These are phyloP conservation scores for Ditylenchus weischeri DNA, from an alignment of 2,888 invertebrate genomes.

Conservation along the genomic window DNA sequence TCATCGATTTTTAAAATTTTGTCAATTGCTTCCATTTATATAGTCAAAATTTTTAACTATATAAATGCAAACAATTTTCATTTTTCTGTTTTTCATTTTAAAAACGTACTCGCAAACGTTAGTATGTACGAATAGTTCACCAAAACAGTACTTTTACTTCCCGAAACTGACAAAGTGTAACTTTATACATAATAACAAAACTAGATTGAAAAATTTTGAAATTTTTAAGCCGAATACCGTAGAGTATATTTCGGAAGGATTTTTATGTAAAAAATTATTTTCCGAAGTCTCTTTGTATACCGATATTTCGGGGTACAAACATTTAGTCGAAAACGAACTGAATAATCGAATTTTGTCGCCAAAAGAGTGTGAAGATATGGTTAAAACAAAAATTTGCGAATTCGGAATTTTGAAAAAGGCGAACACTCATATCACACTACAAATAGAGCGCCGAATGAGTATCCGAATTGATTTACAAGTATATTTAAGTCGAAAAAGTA, in stretches of 20 bases:
- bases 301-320: slow-evolving; percentile 9
- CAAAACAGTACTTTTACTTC: slow-evolving; percentile 21
- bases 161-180: too few species aligned
- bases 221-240: slow-evolving; percentile 24
- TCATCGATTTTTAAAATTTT: too few species aligned
- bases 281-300: slow-evolving; percentile 22
- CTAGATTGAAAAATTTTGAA: slow-evolving; percentile 18
- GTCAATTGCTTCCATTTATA: too few species aligned
- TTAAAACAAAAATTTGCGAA: slow-evolving; percentile 34
- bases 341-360: too few species aligned
- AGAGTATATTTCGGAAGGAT: slow-evolving; percentile 15
- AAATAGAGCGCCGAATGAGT: slow-evolving; percentile 39
- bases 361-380: slow-evolving; percentile 40
- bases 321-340: too few species aligned
- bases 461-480: slow-evolving; percentile 44
- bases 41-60: too few species aligned
- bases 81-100: too few species aligned
- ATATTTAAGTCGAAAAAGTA: slow-evolving; percentile 36
- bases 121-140: slow-evolving; percentile 18
- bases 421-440: slow-evolving; percentile 32
- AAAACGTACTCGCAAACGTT: too few species aligned
- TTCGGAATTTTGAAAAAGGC: slow-evolving; percentile 33
- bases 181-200: too few species aligned
- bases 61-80: too few species aligned
- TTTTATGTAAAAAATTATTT: slow-evolving; percentile 17